Evolutionary conservation across 2,888 invertebrate genomes (phyloP).

Genomic region (Mythimna impura): DNA sequence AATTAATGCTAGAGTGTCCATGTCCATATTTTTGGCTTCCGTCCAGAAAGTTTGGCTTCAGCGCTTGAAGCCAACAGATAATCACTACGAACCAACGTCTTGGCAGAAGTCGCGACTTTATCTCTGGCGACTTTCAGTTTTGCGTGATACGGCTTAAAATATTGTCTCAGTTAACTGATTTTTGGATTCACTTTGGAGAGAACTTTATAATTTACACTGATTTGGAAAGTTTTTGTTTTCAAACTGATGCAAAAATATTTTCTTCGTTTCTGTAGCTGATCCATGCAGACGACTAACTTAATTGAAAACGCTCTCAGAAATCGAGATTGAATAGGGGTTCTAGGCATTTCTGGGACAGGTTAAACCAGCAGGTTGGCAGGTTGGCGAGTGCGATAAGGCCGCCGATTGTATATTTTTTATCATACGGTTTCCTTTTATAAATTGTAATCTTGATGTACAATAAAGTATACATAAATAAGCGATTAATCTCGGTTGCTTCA

Average conservation of each 20-base stretch:
- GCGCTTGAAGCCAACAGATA: constrained; percentile 60
- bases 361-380: too few species aligned
- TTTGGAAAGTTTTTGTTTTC: constrained; percentile 29
- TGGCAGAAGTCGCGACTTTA: constrained; percentile 61
- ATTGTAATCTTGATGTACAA: too few species aligned
- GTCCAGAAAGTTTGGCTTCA: constrained; percentile 44
- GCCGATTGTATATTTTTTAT: too few species aligned
- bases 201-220: constrained; percentile 44
- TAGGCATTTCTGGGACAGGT: too few species aligned
- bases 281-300: background rate
- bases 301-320: background rate
- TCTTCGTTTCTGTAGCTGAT: background rate
- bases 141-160: constrained; percentile 46
- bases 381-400: too few species aligned
- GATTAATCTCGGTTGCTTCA: too few species aligned
- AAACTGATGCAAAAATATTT: background rate
- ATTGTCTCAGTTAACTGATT: constrained; percentile 49
- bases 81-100: constrained; percentile 58
- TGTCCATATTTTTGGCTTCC: constrained; percentile 51
- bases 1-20: constrained; percentile 55
- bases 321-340: background rate
- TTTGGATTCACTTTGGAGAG: constrained; percentile 34
- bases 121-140: constrained; percentile 57
- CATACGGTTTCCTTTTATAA: too few species aligned
- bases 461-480: too few species aligned